A percentile compares a stretch with the other conserved stretches of the same genome.
Conservation (phyloP, 2,888 invertebrate species). For the Polydrusus pterygomalis region DNA sequence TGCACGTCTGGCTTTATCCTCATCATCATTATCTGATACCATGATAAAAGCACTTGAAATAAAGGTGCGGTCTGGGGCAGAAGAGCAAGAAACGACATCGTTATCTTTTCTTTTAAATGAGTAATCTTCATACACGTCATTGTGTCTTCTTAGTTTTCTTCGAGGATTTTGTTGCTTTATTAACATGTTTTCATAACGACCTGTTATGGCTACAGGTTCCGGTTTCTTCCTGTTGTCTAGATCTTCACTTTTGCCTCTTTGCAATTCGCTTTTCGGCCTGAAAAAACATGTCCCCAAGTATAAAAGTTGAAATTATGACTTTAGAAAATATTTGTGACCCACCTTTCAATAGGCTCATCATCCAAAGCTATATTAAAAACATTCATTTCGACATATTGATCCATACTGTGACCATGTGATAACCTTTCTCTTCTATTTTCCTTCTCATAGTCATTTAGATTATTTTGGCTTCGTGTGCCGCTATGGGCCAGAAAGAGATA, state of each 20-base stretch:
- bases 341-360: conserved; percentile 53
- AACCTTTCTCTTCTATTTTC: conserved; percentile 73
- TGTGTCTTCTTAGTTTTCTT: conserved; percentile 79
- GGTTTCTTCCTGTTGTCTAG: conserved; percentile 71
- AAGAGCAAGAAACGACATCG: conserved; percentile 65
- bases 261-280: conserved; percentile 67
- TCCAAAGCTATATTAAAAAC: conserved; percentile 66
- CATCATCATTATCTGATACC: conserved; percentile 64
- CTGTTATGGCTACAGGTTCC: conserved; percentile 84
- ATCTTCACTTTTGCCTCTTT: conserved; percentile 71
- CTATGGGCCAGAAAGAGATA: conserved; percentile 79
- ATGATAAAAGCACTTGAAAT: conserved; percentile 76
- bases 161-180: conserved; percentile 84
- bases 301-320: no score
- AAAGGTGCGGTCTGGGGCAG: conserved; percentile 72
- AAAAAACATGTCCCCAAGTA: neutral
- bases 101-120: conserved; percentile 72
- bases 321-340: conserved; percentile 28
- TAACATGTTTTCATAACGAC: conserved; percentile 82
- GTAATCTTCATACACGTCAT: conserved; percentile 78
- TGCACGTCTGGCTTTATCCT: conserved; percentile 71
- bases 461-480: conserved; percentile 82
- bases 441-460: conserved; percentile 80
- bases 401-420: conserved; percentile 83
- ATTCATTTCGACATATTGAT: conserved; percentile 87